phyloP scores from a whole-genome alignment of 2,113 vertebrate genomes.

The Triplophysa tibetana region DNA sequence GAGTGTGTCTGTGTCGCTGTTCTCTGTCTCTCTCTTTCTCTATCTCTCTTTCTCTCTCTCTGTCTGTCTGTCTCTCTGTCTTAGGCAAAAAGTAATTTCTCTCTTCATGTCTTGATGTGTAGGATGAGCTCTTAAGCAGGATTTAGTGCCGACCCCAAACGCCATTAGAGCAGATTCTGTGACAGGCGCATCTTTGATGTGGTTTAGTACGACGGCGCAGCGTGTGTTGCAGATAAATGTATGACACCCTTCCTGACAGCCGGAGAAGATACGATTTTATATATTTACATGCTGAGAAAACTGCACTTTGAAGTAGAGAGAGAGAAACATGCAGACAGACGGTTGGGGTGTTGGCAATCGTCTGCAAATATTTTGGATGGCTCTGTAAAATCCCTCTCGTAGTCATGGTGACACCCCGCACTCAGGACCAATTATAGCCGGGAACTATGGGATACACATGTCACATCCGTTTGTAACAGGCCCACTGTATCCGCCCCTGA shows the following conservation, averaged over 20 bases:
- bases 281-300: conserved; percentile 40
- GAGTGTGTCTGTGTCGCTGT: too few species aligned
- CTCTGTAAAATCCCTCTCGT: conserved; percentile 42
- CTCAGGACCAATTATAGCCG: conserved; percentile 47
- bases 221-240: conserved; percentile 18
- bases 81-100: conserved; percentile 43
- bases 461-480: background rate
- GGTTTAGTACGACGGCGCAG: conserved; percentile 20
- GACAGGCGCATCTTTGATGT: conserved; percentile 48
- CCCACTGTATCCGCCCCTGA: background rate
- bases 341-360: conserved; percentile 9
- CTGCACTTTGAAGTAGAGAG: conserved; percentile 16
- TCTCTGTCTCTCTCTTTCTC: too few species aligned
- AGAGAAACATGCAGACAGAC: background rate
- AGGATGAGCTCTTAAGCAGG: conserved; percentile 46
- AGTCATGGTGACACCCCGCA: conserved; percentile 31
- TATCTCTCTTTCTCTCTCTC: too few species aligned
- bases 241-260: conserved; percentile 31
- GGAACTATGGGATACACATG: conserved; percentile 20
- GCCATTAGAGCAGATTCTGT: conserved; percentile 45
- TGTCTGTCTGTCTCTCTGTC: background rate
- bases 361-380: conserved; percentile 33
- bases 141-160: conserved; percentile 51
- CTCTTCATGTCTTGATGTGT: conserved; percentile 34
- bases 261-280: conserved; percentile 34